These are phyloP conservation scores for Oedothorax gibbosus DNA, from an alignment of 1,140 invertebrate genomes.

Conservation along the genomic window DNA sequence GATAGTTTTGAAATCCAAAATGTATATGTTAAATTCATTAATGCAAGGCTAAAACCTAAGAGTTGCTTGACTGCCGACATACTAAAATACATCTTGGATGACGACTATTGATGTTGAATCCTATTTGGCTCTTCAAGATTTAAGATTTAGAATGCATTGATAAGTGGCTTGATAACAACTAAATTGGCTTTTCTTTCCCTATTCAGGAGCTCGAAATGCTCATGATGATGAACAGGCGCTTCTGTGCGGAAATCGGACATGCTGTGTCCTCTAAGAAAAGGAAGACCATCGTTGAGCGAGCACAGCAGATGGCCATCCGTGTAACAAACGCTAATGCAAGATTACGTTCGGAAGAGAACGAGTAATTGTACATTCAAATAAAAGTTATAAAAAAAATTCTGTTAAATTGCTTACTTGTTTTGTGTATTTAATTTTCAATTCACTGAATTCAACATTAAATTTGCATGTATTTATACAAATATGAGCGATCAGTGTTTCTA, in stretches of 20 bases:
- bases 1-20: too few species aligned
- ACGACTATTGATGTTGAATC: too few species aligned
- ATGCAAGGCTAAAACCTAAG: too few species aligned
- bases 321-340: conserved; percentile 96
- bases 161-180: neutral
- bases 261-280: conserved; percentile 96
- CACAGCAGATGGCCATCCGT: conserved; percentile 93
- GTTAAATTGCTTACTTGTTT: neutral
- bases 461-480: neutral
- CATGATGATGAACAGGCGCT: conserved; percentile 98
- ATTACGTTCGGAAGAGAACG: conserved; percentile 96
- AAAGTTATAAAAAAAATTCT: neutral
- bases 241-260: conserved; percentile 97
- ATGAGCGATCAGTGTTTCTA: neutral
- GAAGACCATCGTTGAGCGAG: conserved; percentile 94
- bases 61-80: too few species aligned
- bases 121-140: too few species aligned
- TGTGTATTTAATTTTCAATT: neutral
- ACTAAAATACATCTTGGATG: too few species aligned
- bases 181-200: conserved; percentile 8
- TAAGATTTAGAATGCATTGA: too few species aligned
- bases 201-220: conserved; percentile 96
- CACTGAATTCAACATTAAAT: neutral
- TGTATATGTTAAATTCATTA: too few species aligned
- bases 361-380: conserved; percentile 74